These are phyloP conservation scores for Masnerella sp. DNA, from an alignment of 2,888 invertebrate species.

Conservation along the genomic window DNA sequence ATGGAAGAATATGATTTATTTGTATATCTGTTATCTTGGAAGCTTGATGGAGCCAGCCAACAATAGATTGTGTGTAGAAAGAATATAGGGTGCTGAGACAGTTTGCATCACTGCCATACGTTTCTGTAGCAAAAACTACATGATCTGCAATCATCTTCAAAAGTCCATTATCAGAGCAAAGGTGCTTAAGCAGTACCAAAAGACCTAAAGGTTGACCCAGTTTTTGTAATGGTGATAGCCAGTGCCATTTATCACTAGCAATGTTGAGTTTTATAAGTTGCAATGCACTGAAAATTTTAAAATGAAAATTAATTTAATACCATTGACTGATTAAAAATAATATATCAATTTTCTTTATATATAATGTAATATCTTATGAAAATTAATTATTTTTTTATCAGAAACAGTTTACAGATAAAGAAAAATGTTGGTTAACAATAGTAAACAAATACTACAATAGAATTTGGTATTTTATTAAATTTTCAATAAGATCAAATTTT, in stretches of 20 bases:
- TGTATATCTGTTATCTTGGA: slow-evolving; percentile 81
- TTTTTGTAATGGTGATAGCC: slow-evolving; percentile 86
- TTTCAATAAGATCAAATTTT: too few relatives aligned
- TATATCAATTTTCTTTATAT: too few relatives aligned
- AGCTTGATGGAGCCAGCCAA: slow-evolving; percentile 83
- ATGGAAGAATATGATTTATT: slow-evolving; percentile 84
- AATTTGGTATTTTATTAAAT: too few relatives aligned
- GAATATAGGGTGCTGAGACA: slow-evolving; percentile 85
- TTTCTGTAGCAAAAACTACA: slow-evolving; percentile 80
- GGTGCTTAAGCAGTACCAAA: slow-evolving; percentile 85
- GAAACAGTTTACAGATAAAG: too few relatives aligned
- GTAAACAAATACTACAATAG: neutral
- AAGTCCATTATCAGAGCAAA: slow-evolving; percentile 82
- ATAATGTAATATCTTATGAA: too few relatives aligned
- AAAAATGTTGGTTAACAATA: neutral
- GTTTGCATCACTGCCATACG: slow-evolving; percentile 80
- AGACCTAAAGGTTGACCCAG: slow-evolving; percentile 87
- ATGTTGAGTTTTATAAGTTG: slow-evolving; percentile 85
- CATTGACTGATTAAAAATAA: too few relatives aligned
- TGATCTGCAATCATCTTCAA: slow-evolving; percentile 82
- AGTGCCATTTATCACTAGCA: slow-evolving; percentile 84
- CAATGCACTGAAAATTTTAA: slow-evolving; percentile 81
- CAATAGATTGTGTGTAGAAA: slow-evolving; percentile 87
- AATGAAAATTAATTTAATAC: too few relatives aligned
- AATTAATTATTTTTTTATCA: too few relatives aligned